Base-by-base conservation (phyloP, 2,113 vertebrate genomes). In the Pelmatolapia mariae region DNA sequence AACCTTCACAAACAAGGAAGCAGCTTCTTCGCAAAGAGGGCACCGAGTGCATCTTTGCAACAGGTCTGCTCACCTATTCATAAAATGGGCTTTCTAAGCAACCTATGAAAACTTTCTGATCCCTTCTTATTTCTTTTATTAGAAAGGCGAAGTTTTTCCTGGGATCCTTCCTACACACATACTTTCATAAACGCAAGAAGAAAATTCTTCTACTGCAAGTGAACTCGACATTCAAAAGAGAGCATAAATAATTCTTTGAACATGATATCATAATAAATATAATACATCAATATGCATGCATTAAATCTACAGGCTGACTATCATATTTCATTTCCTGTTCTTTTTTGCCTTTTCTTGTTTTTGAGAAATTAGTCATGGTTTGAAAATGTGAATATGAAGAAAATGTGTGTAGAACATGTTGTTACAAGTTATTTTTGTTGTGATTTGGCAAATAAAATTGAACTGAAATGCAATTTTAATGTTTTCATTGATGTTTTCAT, bases 201-300 rank as follows among this genome's bases (percentile, higher is more conserved):
- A 40, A 40, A 24, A 6, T 43, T 43, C 36, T 43, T 40, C 5
- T 71, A 22, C 2, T 43, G 12, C n/a, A 10, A 0, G 11, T 16
- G 19, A 71, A 8, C 66, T 6, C 13, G 2, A 71, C 8, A 24
- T 24, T 43, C n/a, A 43, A 2, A 24, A 26, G 1, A 68, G 11
- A 38, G 19, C 63, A 22, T 38, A 0, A 71, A 24, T 15, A 5
- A 24, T 15, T 66, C n/a, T 31, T 61, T 61, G 29, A 61, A 40
- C 12, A 22, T 8, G 11, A 68, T 22, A 9, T 22, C 11, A 4
- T 38, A 40, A 68, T 68, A 40, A 61, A 68, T 40, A 22, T 13
- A 68, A 68, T 22, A 2, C 57, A 61, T 31, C 13, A 0, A 38
- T 38, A 66, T n/a, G 10, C 61, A 1, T 66, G 0, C 11, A 38